Conservation (phyloP, 2,797 vertebrate genomes). For the Amblyraja radiata region DNA sequence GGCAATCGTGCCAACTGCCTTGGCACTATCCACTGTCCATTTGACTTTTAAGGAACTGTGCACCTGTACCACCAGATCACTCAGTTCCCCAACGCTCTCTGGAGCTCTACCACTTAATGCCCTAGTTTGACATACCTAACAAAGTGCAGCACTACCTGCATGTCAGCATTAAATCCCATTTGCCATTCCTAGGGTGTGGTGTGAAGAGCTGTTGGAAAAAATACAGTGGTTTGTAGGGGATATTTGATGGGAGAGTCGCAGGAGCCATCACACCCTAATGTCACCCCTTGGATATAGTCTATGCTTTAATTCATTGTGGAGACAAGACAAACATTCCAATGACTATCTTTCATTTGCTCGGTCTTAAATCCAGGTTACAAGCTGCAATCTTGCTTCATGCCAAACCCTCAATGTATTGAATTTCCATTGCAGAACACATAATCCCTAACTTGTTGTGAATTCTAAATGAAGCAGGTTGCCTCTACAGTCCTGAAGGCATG, state of each 20-base stretch:
- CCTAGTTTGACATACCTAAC: too few relatives aligned
- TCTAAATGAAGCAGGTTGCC: constrained; percentile 23
- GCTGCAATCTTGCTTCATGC: not conserved
- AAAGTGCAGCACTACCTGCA: too few relatives aligned
- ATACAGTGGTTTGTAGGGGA: too few relatives aligned
- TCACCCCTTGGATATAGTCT: not conserved
- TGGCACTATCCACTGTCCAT: too few relatives aligned
- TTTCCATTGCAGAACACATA: not conserved
- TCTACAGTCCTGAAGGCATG: not conserved
- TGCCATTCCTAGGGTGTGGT: not conserved
- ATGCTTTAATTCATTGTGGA: not conserved
- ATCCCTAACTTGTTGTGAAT: constrained; percentile 23
- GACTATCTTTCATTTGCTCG: not conserved
- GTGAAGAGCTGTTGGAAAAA: not conserved
- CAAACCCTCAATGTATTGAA: constrained; percentile 14
- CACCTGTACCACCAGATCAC: too few relatives aligned
- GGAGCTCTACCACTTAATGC: too few relatives aligned
- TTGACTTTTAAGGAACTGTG: too few relatives aligned
- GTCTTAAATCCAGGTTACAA: not conserved
- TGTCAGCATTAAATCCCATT: not conserved
- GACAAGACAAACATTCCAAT: not conserved
- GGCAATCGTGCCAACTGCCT: too few relatives aligned
- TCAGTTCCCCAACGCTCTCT: too few relatives aligned
- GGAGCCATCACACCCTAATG: too few relatives aligned
- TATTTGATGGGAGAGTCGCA: not conserved